Evolutionary conservation across 2,113 vertebrate genomes (phyloP).

Genomic region (Circaetus gallicus): DNA sequence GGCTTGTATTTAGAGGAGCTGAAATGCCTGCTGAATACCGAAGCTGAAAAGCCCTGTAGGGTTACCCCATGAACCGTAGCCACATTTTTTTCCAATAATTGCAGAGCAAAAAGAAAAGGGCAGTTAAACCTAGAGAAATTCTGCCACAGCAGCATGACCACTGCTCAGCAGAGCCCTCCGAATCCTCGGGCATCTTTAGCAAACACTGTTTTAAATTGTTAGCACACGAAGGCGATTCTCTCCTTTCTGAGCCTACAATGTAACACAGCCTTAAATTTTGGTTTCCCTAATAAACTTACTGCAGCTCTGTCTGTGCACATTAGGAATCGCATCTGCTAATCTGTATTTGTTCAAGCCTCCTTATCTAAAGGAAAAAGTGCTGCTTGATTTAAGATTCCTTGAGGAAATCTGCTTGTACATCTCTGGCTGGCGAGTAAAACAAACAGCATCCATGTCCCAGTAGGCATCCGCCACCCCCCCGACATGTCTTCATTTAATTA

Average conservation of each 20-base stretch:
- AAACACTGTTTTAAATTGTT: background rate
- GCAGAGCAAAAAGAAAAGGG: background rate
- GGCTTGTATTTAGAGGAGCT: background rate
- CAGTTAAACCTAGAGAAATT: background rate
- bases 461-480: background rate
- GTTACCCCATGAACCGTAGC: background rate
- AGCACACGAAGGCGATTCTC: background rate
- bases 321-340: background rate
- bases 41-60: background rate
- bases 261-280: background rate
- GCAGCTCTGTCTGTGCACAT: background rate
- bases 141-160: background rate
- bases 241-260: background rate
- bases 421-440: conserved; percentile 7
- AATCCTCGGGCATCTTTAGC: background rate
- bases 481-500: conserved; percentile 52
- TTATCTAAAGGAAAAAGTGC: background rate
- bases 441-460: background rate
- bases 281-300: conserved; percentile 9
- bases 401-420: conserved; percentile 1
- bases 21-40: background rate
- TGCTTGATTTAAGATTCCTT: background rate
- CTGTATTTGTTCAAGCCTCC: background rate
- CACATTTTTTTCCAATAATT: background rate
- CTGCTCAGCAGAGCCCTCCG: conserved; percentile 19